Base-by-base conservation (phyloP, 1,140 invertebrate species). In the Zaprionus africanus region DNA sequence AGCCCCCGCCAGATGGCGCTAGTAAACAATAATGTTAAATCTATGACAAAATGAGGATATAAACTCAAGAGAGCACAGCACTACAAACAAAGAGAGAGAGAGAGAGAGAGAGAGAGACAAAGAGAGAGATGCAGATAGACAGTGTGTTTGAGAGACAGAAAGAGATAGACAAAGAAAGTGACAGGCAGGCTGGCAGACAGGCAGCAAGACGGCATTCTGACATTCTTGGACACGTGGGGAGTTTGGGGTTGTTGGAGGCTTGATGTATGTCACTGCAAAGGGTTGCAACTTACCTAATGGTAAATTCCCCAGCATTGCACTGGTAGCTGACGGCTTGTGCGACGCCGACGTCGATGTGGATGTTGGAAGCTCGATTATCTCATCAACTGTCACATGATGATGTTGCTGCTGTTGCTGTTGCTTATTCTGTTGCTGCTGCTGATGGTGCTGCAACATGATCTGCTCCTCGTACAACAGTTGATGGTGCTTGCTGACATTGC, bases 261-360 rank as follows among this genome's bases (percentile, higher is more conserved):
- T 51, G 6, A 43, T 53, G 17, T 61, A 36, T 62, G 24, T 61
- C 28, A 65, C 2, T 28, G 57, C 22, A 51, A 11, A 17, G 51
- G 46, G 59, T 78, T 74, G 65, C 62, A 71, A 92, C 83, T 91
- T 84, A 93, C 92, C 92, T 85, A 93, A 75, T 76, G 92, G 86
- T 87, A 92, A 86, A 92, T 92, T 93, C 54, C 92, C 92, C 80
- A 93, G 77, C 77, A 92, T 92, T 61, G 80, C 82, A 73, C 79
- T 82, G 60, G 82, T 86, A 63, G 82, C 76, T 43, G 85, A 63
- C 28, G 78, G 31, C 41, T 62, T 70, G 26, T 70, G 64, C 34
- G 76, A 75, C 57, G 70, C 64, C 41, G 70, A 22, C 36, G 64
- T 60, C 15, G 79, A 57, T 49, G 82, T 79, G 31, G 84, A 67